These are phyloP conservation scores for Meandrina meandrites DNA, from an alignment of 92 coral and sea anemone genomes.

Conservation along the genomic window DNA sequence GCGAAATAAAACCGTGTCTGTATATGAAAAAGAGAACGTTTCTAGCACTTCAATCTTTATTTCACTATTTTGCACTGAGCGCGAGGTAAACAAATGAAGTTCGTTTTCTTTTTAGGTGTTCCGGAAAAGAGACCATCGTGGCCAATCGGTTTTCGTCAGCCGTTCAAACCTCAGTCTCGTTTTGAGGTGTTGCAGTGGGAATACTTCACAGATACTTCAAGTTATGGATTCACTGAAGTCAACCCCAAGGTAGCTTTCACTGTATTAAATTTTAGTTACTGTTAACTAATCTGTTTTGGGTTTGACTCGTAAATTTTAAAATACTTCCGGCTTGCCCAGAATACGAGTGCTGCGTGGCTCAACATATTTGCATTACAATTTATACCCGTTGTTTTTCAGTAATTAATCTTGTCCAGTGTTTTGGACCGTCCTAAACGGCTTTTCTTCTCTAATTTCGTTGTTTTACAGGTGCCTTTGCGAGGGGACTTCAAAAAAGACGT, in stretches of 20 bases:
- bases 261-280: neutral
- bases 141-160: conserved; percentile 95
- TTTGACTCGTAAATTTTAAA: too few species aligned
- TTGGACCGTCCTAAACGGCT: too few species aligned
- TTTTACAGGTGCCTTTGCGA: conserved; percentile 37
- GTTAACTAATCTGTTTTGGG: too few species aligned
- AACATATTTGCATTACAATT: too few species aligned
- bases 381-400: too few species aligned
- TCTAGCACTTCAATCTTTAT: too few species aligned
- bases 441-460: neutral
- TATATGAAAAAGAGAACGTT: too few species aligned
- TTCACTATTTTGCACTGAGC: neutral
- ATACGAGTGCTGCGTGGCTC: too few species aligned
- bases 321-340: too few species aligned
- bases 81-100: neutral
- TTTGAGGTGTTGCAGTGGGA: conserved; percentile 98
- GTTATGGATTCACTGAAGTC: conserved; percentile 87
- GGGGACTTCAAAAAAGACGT: conserved; percentile 88
- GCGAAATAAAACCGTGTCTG: too few species aligned
- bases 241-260: conserved; percentile 69
- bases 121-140: conserved; percentile 92
- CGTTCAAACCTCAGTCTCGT: conserved; percentile 86
- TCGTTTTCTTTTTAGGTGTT: conserved; percentile 58
- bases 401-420: too few species aligned
- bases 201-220: conserved; percentile 81